These are phyloP conservation scores for Maniola hyperantus DNA, from an alignment of 2,888 invertebrate genomes.

Conservation along the genomic window DNA sequence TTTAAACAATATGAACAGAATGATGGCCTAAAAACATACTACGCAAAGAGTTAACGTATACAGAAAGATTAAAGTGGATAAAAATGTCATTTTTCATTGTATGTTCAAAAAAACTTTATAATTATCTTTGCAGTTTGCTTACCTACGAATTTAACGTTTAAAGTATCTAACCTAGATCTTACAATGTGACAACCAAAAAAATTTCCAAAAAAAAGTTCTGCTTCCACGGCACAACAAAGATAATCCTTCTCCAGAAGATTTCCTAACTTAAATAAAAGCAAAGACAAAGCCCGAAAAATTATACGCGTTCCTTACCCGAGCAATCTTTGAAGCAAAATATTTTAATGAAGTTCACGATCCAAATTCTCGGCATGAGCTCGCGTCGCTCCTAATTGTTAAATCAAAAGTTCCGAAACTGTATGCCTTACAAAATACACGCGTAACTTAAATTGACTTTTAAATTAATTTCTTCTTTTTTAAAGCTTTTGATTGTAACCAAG, in stretches of 20 bases:
- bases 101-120: background rate
- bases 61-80: background rate
- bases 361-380: slow-evolving; percentile 52
- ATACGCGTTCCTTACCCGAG: slow-evolving; percentile 49
- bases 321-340: slow-evolving; percentile 58
- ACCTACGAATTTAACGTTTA: too few relatives aligned
- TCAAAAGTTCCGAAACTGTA: slow-evolving; percentile 54
- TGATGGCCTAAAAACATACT: too few relatives aligned
- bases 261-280: slow-evolving; percentile 15
- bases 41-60: too few relatives aligned
- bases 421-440: slow-evolving; percentile 11
- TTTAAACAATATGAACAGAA: too few relatives aligned
- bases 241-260: slow-evolving; percentile 2
- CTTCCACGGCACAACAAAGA: background rate
- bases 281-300: slow-evolving; percentile 40
- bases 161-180: too few relatives aligned
- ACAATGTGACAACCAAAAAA: too few relatives aligned
- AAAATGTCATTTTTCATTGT: background rate
- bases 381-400: slow-evolving; percentile 56
- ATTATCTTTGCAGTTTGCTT: background rate
- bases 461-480: too few relatives aligned
- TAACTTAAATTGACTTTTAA: background rate
- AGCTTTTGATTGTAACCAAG: too few relatives aligned
- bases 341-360: slow-evolving; percentile 62
- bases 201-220: too few relatives aligned